Base-by-base conservation (phyloP, 1,140 invertebrate species). In the Drosophila fuyamai region DNA sequence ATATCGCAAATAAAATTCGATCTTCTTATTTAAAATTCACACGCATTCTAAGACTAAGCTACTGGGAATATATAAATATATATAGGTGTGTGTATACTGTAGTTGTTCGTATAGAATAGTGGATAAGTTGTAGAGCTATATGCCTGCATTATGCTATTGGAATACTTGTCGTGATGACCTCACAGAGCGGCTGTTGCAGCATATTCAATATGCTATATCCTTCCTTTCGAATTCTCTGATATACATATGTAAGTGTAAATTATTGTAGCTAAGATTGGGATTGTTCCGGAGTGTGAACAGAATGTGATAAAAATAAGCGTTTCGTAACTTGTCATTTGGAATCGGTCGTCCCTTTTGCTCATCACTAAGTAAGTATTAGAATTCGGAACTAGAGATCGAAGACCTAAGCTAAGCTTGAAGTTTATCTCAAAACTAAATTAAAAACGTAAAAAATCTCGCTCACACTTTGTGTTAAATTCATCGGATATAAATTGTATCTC, bases 381-480 rank as follows among this genome's bases (percentile, higher is more conserved):
- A 62, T 40, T 54, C 57, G 67, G 48, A 70, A 77, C 68, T 67
- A 74, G 83, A 88, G 63, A 77, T 77, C 73, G 75, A 76, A 46
- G 51, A 71, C 66, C 76, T 80, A 83, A 74, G 71, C 79, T 88
- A 71, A 58, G 76, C 79, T 72, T 79, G 36, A 10, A 41, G 47
- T 44, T 74, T 57, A 68, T 68, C 53, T 74, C 74, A 77, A 36
- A 47, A 53, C 29, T 62, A 59, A 67, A 32, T 43, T 55, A 44
- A 53, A 44, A 35, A 46, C 50, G n/a, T 47, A 43, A 8, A 46
- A 65, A 63, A 66, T 66, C 56, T 70, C 46, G 67, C 72, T 80
- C 63, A 85, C 73, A 78, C 63, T 78, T 85, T 72, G 79, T 88
- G 72, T 79, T 83, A 83, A 79, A 80, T 83, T 88, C 83, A 46